Evolutionary conservation across 2,113 vertebrate species (phyloP).

Genomic region (Silurus meridionalis): DNA sequence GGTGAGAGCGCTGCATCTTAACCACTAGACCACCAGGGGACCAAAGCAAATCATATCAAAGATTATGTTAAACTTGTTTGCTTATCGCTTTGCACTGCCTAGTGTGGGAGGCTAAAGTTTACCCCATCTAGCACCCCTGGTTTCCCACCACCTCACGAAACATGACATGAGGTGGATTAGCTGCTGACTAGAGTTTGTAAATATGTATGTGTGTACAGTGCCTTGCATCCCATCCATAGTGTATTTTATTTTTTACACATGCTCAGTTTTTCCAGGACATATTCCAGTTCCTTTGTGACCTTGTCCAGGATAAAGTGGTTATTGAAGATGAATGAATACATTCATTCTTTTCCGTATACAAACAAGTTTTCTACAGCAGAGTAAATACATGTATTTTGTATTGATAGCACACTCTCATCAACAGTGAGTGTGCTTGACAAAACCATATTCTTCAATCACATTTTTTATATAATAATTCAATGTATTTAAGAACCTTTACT

Average conservation of each 20-base stretch:
- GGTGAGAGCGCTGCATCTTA: no score
- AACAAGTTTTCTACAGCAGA: background rate
- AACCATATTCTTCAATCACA: constrained; percentile 17
- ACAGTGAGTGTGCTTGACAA: background rate
- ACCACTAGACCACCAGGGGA: no score
- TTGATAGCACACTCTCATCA: background rate
- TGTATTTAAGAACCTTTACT: constrained; percentile 39
- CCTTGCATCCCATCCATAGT: background rate
- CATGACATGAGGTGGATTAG: background rate
- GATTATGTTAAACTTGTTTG: background rate
- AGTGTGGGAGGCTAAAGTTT: background rate
- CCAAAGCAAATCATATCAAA: background rate
- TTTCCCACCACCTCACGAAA: background rate
- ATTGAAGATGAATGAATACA: background rate
- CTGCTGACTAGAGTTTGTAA: background rate
- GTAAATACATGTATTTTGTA: constrained; percentile 14
- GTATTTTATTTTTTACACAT: background rate
- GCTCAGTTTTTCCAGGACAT: background rate
- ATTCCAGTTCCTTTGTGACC: background rate
- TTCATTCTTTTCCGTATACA: background rate
- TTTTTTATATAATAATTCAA: constrained; percentile 26
- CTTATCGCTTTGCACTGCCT: background rate
- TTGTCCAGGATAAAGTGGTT: background rate
- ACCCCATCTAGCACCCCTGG: background rate
- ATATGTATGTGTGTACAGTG: background rate